phyloP scores from a whole-genome alignment of 2,888 invertebrate species.

The Hirudinaria manillensis region DNA sequence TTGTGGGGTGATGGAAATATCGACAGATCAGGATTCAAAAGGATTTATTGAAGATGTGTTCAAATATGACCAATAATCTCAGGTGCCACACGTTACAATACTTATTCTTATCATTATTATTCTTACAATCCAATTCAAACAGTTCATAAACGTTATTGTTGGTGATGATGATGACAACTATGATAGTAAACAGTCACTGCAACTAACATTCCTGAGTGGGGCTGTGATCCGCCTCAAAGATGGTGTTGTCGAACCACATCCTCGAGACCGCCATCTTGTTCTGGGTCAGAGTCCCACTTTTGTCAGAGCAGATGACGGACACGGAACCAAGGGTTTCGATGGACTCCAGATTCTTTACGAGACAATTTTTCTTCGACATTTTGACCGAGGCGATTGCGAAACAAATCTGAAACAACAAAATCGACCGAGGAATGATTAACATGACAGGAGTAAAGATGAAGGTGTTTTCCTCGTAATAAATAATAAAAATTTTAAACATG shows the following conservation, averaged over 20 bases:
- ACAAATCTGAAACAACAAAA: conserved; percentile 61
- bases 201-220: conserved; percentile 81
- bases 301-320: conserved; percentile 97
- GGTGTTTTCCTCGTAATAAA: not conserved
- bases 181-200: not conserved
- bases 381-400: conserved; percentile 94
- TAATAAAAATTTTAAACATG: no score
- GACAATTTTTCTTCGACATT: conserved; percentile 97
- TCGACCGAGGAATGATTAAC: not conserved
- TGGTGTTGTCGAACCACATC: conserved; percentile 98
- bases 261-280: conserved; percentile 99
- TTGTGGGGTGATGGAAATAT: no score
- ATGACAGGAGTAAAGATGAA: not conserved
- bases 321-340: conserved; percentile 97
- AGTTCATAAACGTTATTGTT: not conserved
- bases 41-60: no score
- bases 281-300: conserved; percentile 95
- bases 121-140: no score
- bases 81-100: no score
- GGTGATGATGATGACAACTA: not conserved
- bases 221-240: conserved; percentile 96
- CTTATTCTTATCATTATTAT: no score
- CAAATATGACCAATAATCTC: no score
- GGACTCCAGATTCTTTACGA: conserved; percentile 98
- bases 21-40: no score